These are phyloP conservation scores for Frankliniella fusca DNA, from an alignment of 2,888 invertebrate genomes.

Conservation along the genomic window DNA sequence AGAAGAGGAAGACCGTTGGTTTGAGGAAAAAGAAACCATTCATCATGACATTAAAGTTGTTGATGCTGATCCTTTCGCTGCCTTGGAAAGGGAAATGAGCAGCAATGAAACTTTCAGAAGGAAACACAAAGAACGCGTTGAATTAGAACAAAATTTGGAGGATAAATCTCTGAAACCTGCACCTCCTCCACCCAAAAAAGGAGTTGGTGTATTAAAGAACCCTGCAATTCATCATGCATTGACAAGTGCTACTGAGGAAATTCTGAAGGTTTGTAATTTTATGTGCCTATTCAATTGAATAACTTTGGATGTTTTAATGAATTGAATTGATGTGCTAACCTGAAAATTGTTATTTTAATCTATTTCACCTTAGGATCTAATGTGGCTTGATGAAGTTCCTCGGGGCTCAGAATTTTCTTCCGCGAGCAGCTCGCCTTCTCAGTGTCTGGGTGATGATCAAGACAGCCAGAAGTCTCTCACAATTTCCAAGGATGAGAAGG, in stretches of 20 bases:
- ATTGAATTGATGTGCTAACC: not conserved
- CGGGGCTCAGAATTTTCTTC: conserved; percentile 71
- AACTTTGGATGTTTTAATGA: not conserved
- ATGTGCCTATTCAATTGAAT: not conserved
- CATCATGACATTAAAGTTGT: conserved; percentile 31
- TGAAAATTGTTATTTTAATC: conserved; percentile 31
- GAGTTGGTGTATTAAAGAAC: conserved; percentile 52
- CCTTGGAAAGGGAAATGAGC: conserved; percentile 36
- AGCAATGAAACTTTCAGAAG: conserved; percentile 36
- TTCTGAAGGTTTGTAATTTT: conserved; percentile 51
- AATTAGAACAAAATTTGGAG: conserved; percentile 44
- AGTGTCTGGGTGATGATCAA: conserved; percentile 61
- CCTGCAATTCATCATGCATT: conserved; percentile 63
- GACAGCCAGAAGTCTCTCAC: conserved; percentile 51
- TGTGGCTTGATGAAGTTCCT: conserved; percentile 82
- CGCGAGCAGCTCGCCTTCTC: conserved; percentile 70
- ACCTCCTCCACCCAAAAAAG: conserved; percentile 46
- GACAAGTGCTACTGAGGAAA: conserved; percentile 69
- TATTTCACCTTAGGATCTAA: conserved; percentile 62
- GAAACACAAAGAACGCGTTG: conserved; percentile 34
- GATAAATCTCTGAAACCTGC: conserved; percentile 38
- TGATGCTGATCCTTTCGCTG: conserved; percentile 32
- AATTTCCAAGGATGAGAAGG: conserved; percentile 45
- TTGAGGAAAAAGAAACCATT: conserved; percentile 39
- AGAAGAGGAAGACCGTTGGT: conserved; percentile 38